Percentiles rank a stretch among this genome's conserved stretches.
These are phyloP conservation scores for Siderastrea siderea DNA, from an alignment of 92 coral and sea anemone species.

Conservation along the genomic window DNA sequence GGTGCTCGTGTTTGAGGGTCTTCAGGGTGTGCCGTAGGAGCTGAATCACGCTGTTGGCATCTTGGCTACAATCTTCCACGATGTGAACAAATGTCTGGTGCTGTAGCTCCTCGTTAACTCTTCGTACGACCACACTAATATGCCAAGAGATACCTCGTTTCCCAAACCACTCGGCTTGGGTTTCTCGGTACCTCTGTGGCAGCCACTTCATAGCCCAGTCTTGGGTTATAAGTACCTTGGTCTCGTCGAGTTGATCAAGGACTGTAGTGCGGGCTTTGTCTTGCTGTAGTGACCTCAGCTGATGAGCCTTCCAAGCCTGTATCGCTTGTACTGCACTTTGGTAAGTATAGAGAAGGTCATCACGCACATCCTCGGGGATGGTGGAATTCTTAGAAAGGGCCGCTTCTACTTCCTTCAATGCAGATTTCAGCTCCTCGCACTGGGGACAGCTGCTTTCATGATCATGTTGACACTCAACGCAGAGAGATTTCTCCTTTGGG, in stretches of 20 bases:
- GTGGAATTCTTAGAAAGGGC: neutral
- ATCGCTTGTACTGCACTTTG: slow-evolving; percentile 12
- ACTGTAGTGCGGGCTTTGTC: slow-evolving; percentile 27
- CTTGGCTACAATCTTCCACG: slow-evolving; percentile 36
- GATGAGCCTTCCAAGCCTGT: slow-evolving; percentile 6
- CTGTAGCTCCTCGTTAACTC: slow-evolving; percentile 3
- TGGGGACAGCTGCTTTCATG: slow-evolving; percentile 32
- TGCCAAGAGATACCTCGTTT: slow-evolving; percentile 62
- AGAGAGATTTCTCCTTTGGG: slow-evolving; percentile 28
- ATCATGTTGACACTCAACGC: slow-evolving; percentile 23
- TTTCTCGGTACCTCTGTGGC: slow-evolving; percentile 45
- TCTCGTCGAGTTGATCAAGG: slow-evolving; percentile 33
- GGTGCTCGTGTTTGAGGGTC: slow-evolving; percentile 41
- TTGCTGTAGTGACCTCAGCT: slow-evolving; percentile 9
- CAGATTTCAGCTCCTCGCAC: slow-evolving; percentile 34
- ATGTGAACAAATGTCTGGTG: slow-evolving; percentile 45
- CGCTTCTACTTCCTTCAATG: neutral
- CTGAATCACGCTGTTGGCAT: slow-evolving; percentile 35
- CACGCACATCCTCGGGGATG: slow-evolving; percentile 18
- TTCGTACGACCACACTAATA: slow-evolving; percentile 42
- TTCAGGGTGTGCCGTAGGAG: slow-evolving; percentile 46
- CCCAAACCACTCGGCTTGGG: slow-evolving; percentile 52
- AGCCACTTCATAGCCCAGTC: slow-evolving; percentile 56
- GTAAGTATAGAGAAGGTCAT: neutral
- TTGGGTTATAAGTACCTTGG: slow-evolving; percentile 34